Conservation (phyloP, 2,113 vertebrate genomes). For the Gyps fulvus region DNA sequence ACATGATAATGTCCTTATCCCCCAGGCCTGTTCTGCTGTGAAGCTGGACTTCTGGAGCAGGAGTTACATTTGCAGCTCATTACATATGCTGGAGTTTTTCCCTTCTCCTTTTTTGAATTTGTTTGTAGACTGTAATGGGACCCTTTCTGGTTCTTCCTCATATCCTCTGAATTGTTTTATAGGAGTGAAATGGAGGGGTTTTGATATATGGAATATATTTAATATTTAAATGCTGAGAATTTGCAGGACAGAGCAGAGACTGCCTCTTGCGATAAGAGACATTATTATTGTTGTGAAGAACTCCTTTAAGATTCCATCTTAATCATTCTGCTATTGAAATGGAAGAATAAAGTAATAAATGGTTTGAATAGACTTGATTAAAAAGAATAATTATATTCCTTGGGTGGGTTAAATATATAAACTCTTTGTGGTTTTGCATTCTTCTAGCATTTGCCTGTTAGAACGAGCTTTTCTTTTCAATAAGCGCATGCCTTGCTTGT, state of each 20-base stretch:
- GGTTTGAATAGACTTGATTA: slow-evolving; percentile 74
- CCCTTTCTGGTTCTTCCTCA: slow-evolving; percentile 25
- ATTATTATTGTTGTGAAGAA: slow-evolving; percentile 71
- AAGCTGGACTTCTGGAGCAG: not conserved
- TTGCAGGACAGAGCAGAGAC: slow-evolving; percentile 63
- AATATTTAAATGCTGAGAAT: slow-evolving; percentile 64
- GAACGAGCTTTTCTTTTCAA: not conserved
- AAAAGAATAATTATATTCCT: slow-evolving; percentile 73
- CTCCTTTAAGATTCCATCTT: slow-evolving; percentile 74
- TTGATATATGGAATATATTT: slow-evolving; percentile 58
- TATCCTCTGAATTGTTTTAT: slow-evolving; percentile 43
- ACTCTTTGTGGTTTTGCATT: slow-evolving; percentile 52
- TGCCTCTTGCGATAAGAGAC: slow-evolving; percentile 65
- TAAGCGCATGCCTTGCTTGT: not conserved
- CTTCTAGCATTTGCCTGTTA: slow-evolving; percentile 11
- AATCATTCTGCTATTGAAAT: slow-evolving; percentile 71
- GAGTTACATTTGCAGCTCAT: slow-evolving; percentile 28
- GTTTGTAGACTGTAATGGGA: slow-evolving; percentile 31
- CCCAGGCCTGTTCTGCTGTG: not conserved
- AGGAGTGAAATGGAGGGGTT: slow-evolving; percentile 44
- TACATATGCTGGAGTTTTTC: not conserved
- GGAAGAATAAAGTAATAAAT: slow-evolving; percentile 74
- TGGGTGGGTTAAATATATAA: slow-evolving; percentile 64
- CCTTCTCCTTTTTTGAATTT: slow-evolving; percentile 14
- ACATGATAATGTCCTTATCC: slow-evolving; percentile 21